Evolutionary conservation across 2,888 invertebrate species (phyloP).

Genomic region (Stenolophus ochropezus): DNA sequence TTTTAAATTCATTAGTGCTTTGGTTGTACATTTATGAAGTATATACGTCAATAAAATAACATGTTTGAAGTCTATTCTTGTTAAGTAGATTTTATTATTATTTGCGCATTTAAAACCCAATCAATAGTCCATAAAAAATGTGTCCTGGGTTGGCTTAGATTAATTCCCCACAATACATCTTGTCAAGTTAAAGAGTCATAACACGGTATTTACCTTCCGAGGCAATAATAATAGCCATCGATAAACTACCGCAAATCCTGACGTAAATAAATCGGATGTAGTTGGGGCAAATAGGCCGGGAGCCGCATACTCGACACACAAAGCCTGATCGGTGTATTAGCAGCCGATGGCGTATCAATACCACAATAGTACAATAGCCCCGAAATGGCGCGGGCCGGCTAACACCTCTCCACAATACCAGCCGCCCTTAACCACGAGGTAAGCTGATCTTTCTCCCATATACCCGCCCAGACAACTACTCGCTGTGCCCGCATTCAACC

Average conservation of each 20-base stretch:
- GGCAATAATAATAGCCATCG: conserved; percentile 44
- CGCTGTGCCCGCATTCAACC: background rate
- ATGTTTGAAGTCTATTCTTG: too few species aligned
- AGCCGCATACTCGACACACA: conserved; percentile 11
- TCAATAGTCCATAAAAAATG: background rate
- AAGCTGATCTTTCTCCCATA: conserved; percentile 28
- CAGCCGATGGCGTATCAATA: conserved; percentile 48
- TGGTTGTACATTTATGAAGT: too few species aligned
- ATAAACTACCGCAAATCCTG: conserved; percentile 47
- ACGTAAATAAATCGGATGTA: conserved; percentile 50
- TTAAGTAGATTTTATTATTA: too few species aligned
- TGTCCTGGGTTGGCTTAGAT: background rate
- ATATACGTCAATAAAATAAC: too few species aligned
- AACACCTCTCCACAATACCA: conserved; percentile 71
- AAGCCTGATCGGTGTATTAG: conserved; percentile 43
- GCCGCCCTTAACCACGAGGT: conserved; percentile 62
- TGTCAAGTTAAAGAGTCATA: conserved; percentile 12
- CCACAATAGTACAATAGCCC: conserved; percentile 41
- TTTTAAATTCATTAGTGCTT: too few species aligned
- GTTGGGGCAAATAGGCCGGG: conserved; percentile 9
- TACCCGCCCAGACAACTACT: background rate
- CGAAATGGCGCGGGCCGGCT: conserved; percentile 62
- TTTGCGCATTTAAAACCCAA: background rate
- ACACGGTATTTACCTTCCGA: background rate
- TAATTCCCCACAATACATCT: conserved; percentile 31